Evolutionary conservation across 1,140 invertebrate genomes (phyloP).

Genomic region (Xylocopa sonorina): DNA sequence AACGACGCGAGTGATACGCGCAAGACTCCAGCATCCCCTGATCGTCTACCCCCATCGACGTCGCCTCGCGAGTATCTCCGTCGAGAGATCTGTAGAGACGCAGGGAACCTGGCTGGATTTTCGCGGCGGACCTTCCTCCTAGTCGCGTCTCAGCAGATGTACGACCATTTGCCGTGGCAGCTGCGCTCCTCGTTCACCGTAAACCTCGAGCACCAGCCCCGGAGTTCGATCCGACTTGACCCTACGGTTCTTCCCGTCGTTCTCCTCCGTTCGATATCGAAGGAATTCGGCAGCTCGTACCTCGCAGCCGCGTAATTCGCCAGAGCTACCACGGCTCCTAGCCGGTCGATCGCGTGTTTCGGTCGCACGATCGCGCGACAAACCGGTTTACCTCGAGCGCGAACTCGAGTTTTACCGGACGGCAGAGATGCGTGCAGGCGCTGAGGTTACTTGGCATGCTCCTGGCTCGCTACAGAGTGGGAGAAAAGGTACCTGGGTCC

Average conservation of each 20-base stretch:
- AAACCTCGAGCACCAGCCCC: constrained; percentile 51
- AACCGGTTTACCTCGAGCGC: constrained; percentile 55
- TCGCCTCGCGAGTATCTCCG: constrained; percentile 1
- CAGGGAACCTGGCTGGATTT: constrained; percentile 18
- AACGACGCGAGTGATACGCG: not conserved
- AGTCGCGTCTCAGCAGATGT: constrained; percentile 76
- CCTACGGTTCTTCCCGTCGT: not conserved
- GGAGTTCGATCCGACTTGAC: constrained; percentile 21
- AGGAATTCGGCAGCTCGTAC: not conserved
- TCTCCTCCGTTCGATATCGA: too few species aligned
- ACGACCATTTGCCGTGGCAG: constrained; percentile 77
- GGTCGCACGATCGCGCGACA: constrained; percentile 32
- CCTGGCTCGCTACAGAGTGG: constrained; percentile 5
- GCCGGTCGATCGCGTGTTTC: too few species aligned
- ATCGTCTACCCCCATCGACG: not conserved
- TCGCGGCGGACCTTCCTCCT: constrained; percentile 44
- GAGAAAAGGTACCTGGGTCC: constrained; percentile 48
- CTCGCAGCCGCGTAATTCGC: not conserved
- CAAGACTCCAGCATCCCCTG: not conserved
- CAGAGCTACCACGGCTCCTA: too few species aligned
- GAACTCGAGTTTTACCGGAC: not conserved
- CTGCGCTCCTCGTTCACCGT: constrained; percentile 71
- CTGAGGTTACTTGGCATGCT: constrained; percentile 6
- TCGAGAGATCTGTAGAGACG: not conserved
- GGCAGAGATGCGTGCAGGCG: not conserved